Conservation (phyloP, 1,140 invertebrate species). For the Bombus picipes region DNA sequence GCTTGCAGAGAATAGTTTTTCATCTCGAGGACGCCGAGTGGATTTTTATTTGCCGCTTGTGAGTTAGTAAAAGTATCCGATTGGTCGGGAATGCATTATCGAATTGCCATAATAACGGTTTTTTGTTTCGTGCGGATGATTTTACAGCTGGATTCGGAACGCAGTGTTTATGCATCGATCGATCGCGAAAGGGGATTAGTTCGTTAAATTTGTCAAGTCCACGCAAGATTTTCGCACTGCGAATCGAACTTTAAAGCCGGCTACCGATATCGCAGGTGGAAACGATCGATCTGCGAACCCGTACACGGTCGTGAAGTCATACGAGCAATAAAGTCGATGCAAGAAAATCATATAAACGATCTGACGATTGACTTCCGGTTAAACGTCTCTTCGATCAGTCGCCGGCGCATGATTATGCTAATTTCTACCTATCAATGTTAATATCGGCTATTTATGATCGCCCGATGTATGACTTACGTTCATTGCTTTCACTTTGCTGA, state of each 20-base stretch:
- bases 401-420: slow-evolving; percentile 78
- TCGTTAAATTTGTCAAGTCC: too few relatives aligned
- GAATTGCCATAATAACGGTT: neutral
- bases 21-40: neutral
- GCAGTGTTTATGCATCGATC: neutral
- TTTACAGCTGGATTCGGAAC: neutral
- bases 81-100: neutral
- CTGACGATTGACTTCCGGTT: slow-evolving; percentile 54
- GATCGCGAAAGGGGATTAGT: too few relatives aligned
- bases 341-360: slow-evolving; percentile 78
- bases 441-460: slow-evolving; percentile 82
- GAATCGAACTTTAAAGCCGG: slow-evolving; percentile 27
- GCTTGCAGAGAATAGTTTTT: slow-evolving; percentile 13
- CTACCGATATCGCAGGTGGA: slow-evolving; percentile 41
- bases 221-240: neutral
- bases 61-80: neutral
- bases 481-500: slow-evolving; percentile 78
- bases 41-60: neutral
- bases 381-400: slow-evolving; percentile 55
- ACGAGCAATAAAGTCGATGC: slow-evolving; percentile 62
- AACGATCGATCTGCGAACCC: slow-evolving; percentile 77
- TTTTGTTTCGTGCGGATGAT: neutral
- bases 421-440: slow-evolving; percentile 80
- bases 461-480: slow-evolving; percentile 78
- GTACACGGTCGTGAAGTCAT: slow-evolving; percentile 76